These are phyloP conservation scores for Nesoenas mayeri DNA, from an alignment of 2,113 vertebrate species.

Conservation along the genomic window DNA sequence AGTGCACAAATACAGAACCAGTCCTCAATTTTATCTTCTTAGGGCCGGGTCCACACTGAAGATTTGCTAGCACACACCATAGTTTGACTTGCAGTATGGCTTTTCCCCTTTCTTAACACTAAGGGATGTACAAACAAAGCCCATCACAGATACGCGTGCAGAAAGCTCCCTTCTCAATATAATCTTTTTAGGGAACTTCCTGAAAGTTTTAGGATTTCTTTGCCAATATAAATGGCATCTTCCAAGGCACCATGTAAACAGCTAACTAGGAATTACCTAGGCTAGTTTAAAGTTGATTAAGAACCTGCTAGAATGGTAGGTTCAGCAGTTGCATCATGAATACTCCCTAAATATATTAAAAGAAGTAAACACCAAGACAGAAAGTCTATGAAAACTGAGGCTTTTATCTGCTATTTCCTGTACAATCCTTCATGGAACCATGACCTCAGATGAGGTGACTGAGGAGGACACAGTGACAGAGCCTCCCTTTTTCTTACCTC, in stretches of 20 bases:
- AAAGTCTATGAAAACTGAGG: background rate
- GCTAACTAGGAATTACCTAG: background rate
- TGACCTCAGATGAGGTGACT: background rate
- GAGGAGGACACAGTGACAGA: background rate
- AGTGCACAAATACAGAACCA: background rate
- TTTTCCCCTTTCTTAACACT: background rate
- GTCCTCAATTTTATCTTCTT: background rate
- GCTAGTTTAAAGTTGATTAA: background rate
- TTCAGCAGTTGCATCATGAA: background rate
- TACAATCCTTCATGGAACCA: background rate
- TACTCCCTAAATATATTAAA: background rate
- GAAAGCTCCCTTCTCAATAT: background rate
- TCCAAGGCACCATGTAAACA: background rate
- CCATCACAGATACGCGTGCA: background rate
- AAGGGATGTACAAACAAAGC: background rate
- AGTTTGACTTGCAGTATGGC: background rate
- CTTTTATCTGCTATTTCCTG: background rate
- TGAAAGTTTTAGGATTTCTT: background rate
- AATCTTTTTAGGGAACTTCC: background rate
- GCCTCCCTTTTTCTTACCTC: conserved; percentile 76
- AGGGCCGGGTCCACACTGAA: background rate
- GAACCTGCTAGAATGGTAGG: background rate
- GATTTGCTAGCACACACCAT: background rate
- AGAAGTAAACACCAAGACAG: background rate
- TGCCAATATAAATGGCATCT: background rate